Evolutionary conservation across 2,888 invertebrate genomes (phyloP).

Genomic region (Drosophila barbarae): DNA sequence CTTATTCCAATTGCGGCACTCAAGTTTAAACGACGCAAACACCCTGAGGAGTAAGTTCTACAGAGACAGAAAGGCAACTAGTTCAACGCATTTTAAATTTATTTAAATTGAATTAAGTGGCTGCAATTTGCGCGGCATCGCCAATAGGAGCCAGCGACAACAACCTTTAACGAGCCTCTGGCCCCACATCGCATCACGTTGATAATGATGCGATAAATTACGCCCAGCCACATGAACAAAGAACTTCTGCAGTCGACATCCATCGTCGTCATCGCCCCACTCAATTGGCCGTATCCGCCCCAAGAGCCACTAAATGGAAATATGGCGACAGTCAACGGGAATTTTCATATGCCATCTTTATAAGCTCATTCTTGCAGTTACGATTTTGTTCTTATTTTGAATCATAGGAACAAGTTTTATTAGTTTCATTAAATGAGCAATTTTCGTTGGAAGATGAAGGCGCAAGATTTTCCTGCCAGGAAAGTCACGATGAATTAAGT

Average conservation of each 20-base stretch:
- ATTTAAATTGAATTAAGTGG: slow-evolving; percentile 75
- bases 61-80: slow-evolving; percentile 40
- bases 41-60: slow-evolving; percentile 10
- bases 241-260: slow-evolving; percentile 45
- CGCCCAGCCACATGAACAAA: slow-evolving; percentile 36
- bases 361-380: slow-evolving; percentile 5
- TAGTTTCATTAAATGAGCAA: slow-evolving; percentile 74
- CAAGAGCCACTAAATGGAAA: slow-evolving; percentile 50
- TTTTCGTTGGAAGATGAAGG: slow-evolving; percentile 28
- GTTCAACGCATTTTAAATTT: slow-evolving; percentile 72
- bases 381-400: slow-evolving; percentile 9
- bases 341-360: slow-evolving; percentile 26
- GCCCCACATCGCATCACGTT: slow-evolving; percentile 41
- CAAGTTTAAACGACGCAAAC: slow-evolving; percentile 21
- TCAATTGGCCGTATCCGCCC: slow-evolving; percentile 77
- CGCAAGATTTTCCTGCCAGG: background rate
- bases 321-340: slow-evolving; percentile 73
- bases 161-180: slow-evolving; percentile 36
- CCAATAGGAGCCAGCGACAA: slow-evolving; percentile 46
- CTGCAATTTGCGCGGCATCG: slow-evolving; percentile 67
- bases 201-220: slow-evolving; percentile 52
- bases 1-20: slow-evolving; percentile 30
- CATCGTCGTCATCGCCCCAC: slow-evolving; percentile 59
- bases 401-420: slow-evolving; percentile 46
- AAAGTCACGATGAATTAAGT: background rate